Evolutionary conservation across 92 coral and sea anemone genomes (phyloP).

Genomic region (Blastomussa wellsi): DNA sequence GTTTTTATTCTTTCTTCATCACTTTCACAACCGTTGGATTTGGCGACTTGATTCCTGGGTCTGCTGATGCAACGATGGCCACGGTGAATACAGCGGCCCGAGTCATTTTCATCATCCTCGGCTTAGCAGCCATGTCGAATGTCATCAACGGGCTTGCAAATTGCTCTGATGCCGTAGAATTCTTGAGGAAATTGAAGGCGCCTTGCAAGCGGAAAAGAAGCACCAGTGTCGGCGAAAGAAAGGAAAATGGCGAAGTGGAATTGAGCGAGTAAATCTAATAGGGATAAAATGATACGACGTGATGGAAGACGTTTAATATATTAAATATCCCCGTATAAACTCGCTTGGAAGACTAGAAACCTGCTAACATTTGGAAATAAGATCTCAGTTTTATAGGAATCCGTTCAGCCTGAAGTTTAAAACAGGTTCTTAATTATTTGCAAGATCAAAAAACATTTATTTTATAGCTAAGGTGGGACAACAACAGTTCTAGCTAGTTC

Average conservation of each 20-base stretch:
- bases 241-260: neutral
- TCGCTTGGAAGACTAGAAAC: no score
- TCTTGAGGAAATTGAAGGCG: conserved; percentile 6
- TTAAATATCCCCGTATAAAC: no score
- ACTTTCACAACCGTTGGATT: conserved; percentile 49
- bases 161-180: neutral
- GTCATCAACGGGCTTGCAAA: conserved; percentile 8
- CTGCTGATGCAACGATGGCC: neutral
- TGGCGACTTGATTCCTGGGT: conserved; percentile 48
- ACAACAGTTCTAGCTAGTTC: no score
- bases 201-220: neutral
- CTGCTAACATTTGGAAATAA: no score
- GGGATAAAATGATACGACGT: neutral
- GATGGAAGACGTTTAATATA: no score
- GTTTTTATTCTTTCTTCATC: conserved; percentile 42
- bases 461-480: no score
- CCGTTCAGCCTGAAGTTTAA: no score
- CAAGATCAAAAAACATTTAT: no score
- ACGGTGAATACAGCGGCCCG: neutral
- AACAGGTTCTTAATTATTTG: no score
- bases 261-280: neutral
- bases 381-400: no score
- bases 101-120: conserved; percentile 7
- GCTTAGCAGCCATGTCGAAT: conserved; percentile 45
- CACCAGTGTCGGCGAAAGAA: neutral